These are phyloP conservation scores for Laticauda colubrina DNA, from an alignment of 2,113 vertebrate genomes.

Conservation along the genomic window DNA sequence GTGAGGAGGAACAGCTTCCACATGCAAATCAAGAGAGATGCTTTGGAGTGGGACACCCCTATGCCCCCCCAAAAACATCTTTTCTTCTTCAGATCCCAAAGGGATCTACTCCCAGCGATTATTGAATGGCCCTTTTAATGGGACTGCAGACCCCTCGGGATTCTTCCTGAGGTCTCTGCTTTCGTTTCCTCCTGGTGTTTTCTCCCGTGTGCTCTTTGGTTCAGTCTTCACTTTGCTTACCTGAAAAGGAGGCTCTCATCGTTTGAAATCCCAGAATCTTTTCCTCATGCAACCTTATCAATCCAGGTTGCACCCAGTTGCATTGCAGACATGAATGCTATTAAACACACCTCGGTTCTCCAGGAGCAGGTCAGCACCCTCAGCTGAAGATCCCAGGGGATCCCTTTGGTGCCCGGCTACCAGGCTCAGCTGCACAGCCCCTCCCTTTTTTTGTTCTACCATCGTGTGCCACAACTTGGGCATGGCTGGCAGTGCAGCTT, in stretches of 20 bases:
- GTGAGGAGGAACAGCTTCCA: no score
- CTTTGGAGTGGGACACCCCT: background rate
- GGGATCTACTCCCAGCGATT: background rate
- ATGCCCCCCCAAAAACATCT: rapidly evolving
- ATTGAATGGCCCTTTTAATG: background rate
- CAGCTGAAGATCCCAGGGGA: background rate
- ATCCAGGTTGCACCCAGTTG: background rate
- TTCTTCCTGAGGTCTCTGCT: slow-evolving; percentile 29
- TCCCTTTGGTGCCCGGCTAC: background rate
- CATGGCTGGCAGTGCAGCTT: background rate
- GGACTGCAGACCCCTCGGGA: background rate
- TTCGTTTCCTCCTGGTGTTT: slow-evolving; percentile 24
- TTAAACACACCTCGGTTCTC: background rate
- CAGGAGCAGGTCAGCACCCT: background rate
- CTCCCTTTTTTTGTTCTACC: background rate
- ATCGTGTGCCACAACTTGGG: background rate
- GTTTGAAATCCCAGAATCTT: background rate
- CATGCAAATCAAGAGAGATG: background rate
- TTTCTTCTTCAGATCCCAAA: background rate
- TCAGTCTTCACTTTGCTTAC: background rate
- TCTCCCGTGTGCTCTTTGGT: background rate
- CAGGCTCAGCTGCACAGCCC: background rate
- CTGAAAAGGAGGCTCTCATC: background rate
- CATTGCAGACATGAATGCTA: background rate
- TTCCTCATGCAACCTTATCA: background rate